Evolutionary conservation across 2,113 vertebrate genomes (phyloP).

Genomic region (Mus pahari): DNA sequence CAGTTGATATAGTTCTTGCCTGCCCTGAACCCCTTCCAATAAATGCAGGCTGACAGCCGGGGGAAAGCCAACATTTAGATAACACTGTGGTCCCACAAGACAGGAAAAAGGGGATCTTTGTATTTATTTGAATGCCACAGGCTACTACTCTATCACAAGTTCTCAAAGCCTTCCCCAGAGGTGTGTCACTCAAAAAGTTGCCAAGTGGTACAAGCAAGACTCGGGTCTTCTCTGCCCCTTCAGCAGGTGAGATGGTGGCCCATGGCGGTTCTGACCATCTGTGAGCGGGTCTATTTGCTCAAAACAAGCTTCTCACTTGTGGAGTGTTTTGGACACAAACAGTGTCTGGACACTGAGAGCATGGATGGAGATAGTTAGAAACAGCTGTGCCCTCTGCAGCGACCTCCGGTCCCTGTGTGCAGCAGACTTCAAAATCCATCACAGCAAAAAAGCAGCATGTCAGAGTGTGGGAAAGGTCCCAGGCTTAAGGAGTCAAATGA

Average conservation of each 20-base stretch:
- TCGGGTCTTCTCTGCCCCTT: neutral
- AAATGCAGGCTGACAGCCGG: no score
- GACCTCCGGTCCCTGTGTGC: neutral
- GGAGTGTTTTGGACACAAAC: slow-evolving; percentile 4
- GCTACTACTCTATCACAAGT: no score
- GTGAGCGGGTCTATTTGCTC: neutral
- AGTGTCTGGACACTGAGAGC: neutral
- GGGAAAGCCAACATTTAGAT: neutral
- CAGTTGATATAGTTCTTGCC: neutral
- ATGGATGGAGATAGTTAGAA: neutral
- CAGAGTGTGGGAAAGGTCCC: neutral
- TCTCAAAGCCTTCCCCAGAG: neutral
- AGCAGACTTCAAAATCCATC: neutral
- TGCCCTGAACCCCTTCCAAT: neutral
- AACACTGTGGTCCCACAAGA: neutral
- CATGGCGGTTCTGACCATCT: neutral
- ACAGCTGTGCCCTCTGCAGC: neutral
- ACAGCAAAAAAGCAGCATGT: neutral
- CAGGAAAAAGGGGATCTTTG: neutral
- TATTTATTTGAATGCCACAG: neutral
- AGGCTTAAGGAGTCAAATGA: neutral
- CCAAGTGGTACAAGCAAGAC: neutral
- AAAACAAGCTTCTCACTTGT: slow-evolving; percentile 28
- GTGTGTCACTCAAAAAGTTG: neutral
- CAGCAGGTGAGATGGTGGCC: neutral